Evolutionary conservation across 2,888 invertebrate genomes (phyloP).

Genomic region (Pegoplata infirma): DNA sequence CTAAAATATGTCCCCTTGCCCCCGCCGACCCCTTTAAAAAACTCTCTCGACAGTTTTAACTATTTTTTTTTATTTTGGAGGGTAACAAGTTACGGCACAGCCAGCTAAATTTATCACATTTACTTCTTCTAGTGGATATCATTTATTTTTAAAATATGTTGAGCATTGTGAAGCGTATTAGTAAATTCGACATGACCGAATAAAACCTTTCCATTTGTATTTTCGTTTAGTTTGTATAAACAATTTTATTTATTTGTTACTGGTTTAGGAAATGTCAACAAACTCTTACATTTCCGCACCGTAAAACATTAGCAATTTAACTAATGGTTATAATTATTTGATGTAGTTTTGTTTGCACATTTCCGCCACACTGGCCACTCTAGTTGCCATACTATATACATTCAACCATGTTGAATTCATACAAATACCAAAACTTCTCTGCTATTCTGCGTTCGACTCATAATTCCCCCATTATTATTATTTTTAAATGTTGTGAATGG

Average conservation of each 20-base stretch:
- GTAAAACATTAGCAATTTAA: conserved; percentile 41
- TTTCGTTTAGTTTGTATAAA: too few species aligned
- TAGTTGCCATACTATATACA: not conserved
- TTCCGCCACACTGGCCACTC: conserved; percentile 48
- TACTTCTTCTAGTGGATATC: too few species aligned
- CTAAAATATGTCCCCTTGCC: too few species aligned
- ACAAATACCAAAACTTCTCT: not conserved
- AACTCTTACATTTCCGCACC: conserved; percentile 52
- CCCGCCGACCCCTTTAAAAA: too few species aligned
- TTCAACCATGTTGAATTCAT: not conserved
- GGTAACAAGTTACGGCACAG: too few species aligned
- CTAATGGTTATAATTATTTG: conserved; percentile 43
- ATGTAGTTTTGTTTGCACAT: conserved; percentile 49
- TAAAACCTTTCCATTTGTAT: too few species aligned
- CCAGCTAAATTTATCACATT: too few species aligned
- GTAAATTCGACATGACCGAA: too few species aligned
- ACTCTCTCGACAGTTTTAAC: too few species aligned
- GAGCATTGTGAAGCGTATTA: too few species aligned
- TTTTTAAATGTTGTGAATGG: conserved; percentile 6
- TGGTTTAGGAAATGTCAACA: conserved; percentile 56
- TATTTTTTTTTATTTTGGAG: too few species aligned
- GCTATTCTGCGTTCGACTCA: not conserved
- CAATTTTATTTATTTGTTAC: conserved; percentile 31
- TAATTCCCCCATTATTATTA: not conserved
- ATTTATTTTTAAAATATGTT: too few species aligned